phyloP scores from a whole-genome alignment of 2,113 vertebrate species.

The Corythornis vintsioides region DNA sequence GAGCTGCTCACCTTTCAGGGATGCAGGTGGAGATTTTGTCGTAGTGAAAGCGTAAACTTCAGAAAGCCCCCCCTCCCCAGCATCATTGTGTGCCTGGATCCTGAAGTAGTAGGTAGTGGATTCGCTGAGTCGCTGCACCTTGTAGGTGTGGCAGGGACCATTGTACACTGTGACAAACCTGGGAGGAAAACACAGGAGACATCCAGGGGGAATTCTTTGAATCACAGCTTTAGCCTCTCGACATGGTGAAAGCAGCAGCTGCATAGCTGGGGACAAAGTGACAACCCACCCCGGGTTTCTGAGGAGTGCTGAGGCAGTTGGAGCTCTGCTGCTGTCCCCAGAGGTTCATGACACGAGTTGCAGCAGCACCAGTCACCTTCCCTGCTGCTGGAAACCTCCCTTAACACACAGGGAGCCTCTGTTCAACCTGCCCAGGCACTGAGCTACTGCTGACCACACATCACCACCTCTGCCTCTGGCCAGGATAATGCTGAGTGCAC shows the following conservation, averaged over 20 bases:
- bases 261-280: fast-evolving
- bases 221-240: fast-evolving
- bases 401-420: not conserved
- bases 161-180: slow-evolving; percentile 82
- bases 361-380: not conserved
- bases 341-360: fast-evolving
- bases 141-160: slow-evolving; percentile 81
- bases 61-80: slow-evolving; percentile 79
- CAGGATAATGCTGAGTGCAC: no score
- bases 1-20: slow-evolving; percentile 78
- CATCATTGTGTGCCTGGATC: slow-evolving; percentile 81
- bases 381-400: not conserved
- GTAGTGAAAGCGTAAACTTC: slow-evolving; percentile 80
- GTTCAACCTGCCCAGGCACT: not conserved
- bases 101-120: slow-evolving; percentile 80
- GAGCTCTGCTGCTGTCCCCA: not conserved
- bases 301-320: fast-evolving
- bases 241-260: fast-evolving
- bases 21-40: slow-evolving; percentile 77
- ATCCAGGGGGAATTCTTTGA: not conserved
- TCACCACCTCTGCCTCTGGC: no score
- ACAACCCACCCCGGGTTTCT: fast-evolving
- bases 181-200: not conserved
- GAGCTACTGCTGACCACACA: not conserved
- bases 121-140: slow-evolving; percentile 81